Percentiles rank a stretch among this genome's conserved stretches.
Conservation (phyloP, 2,888 invertebrate genomes). For the Loripinus fragilis region DNA sequence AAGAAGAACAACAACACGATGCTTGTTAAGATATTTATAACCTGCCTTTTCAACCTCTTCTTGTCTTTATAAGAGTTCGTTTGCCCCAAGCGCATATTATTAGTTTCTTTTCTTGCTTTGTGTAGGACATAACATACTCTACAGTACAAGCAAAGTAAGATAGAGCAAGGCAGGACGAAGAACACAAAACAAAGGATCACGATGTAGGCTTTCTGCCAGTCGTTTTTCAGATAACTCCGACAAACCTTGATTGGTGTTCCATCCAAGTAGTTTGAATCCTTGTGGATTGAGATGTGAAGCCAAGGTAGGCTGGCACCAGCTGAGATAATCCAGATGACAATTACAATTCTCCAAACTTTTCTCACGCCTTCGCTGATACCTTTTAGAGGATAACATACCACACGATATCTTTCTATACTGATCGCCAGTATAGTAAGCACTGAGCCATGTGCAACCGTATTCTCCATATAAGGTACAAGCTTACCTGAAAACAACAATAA, state of each 20-base stretch:
- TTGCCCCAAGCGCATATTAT: neutral
- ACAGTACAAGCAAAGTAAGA: slow-evolving; percentile 51
- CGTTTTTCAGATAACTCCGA: slow-evolving; percentile 41
- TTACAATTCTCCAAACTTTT: slow-evolving; percentile 39
- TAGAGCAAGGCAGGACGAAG: slow-evolving; percentile 52
- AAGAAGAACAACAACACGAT: slow-evolving; percentile 56
- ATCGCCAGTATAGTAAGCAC: slow-evolving; percentile 96
- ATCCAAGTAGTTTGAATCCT: slow-evolving; percentile 55
- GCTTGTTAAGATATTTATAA: slow-evolving; percentile 49
- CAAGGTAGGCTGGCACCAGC: slow-evolving; percentile 83
- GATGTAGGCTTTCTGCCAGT: slow-evolving; percentile 56
- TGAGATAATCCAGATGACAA: slow-evolving; percentile 73
- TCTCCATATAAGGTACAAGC: slow-evolving; percentile 95
- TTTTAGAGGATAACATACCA: slow-evolving; percentile 93
- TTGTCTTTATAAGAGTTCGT: slow-evolving; percentile 14
- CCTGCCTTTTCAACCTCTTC: slow-evolving; percentile 32
- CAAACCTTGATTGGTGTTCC: slow-evolving; percentile 69
- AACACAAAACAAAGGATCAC: slow-evolving; percentile 42
- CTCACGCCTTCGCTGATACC: slow-evolving; percentile 79
- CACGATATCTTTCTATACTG: slow-evolving; percentile 95
- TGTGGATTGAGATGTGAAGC: slow-evolving; percentile 55
- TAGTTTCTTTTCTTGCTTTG: neutral
- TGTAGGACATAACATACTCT: slow-evolving; percentile 41
- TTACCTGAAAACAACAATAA: slow-evolving; percentile 93
- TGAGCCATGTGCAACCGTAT: slow-evolving; percentile 95